A percentile compares a stretch with the other conserved stretches of the same genome.
Conservation (phyloP, 2,888 invertebrate genomes). For the Drosophila nr. fundita region DNA sequence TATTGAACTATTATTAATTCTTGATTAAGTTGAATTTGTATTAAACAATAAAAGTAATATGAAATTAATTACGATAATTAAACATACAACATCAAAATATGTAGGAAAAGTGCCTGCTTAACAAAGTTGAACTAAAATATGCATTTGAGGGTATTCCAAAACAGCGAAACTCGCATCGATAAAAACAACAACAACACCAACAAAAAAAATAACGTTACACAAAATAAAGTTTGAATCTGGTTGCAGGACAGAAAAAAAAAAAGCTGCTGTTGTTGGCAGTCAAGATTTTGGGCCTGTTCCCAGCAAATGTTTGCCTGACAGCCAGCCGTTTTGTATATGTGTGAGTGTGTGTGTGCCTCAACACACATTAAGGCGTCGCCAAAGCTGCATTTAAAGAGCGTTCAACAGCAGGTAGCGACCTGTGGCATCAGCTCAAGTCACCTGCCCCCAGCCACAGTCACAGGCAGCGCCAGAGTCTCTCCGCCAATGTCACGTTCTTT, state of each 20-base stretch:
- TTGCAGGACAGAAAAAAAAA: conserved; percentile 58
- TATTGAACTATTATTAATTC: not conserved
- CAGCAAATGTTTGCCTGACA: conserved; percentile 16
- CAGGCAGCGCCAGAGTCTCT: conserved; percentile 19
- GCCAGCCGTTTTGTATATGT: conserved; percentile 7
- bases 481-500: conserved; percentile 66
- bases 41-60: not conserved
- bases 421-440: conserved; percentile 40
- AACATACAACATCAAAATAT: not conserved
- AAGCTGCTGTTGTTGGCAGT: conserved; percentile 49
- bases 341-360: conserved; percentile 13
- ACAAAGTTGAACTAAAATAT: not conserved
- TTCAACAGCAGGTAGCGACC: conserved; percentile 40
- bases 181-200: not conserved
- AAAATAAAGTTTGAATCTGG: conserved; percentile 66
- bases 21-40: not conserved
- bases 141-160: conserved; percentile 12
- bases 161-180: conserved; percentile 3
- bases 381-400: conserved; percentile 60
- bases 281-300: conserved; percentile 10
- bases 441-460: not conserved
- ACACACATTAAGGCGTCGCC: conserved; percentile 51
- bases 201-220: conserved; percentile 42
- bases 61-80: not conserved
- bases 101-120: not conserved